Base-by-base conservation (phyloP, 1,140 invertebrate genomes). In the Drosophila burlai region DNA sequence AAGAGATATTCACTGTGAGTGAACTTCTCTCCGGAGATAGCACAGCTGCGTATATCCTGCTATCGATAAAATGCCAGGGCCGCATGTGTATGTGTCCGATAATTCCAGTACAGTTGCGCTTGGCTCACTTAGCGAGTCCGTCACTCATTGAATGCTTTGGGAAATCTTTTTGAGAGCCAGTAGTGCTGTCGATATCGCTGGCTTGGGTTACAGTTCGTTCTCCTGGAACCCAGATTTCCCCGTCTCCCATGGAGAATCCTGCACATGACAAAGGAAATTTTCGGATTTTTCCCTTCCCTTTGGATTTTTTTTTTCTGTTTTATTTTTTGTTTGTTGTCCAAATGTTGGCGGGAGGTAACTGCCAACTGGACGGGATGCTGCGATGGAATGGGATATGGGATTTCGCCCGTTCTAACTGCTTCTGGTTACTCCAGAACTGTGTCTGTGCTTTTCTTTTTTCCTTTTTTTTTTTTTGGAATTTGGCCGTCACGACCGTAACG, bases 401-500 rank as follows among this genome's bases (percentile, higher is more conserved):
- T 40, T 57, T 40, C 21, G 49, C 31, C 66, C 52, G n/a, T 47
- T 50, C 61, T 59, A 68, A 77, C 75, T 43, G 43, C 74, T 58
- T 43, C 42, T 58, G 67, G 54, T 72, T 38, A 58, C 52, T 76
- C 73, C 34, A 43, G 45, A 45, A 60, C 69, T 63, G 58, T 63
- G 58, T 74, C 47, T n/a, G 46, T 58, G 18, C 24, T 65, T 8
- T 16, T 34, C 15, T 38, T 34, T 36, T 47, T 36, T 13, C 4
- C 5, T 29, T 0, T 29, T 6, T 52, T 62, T 24, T 49, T 68
- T 69, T 45, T 29, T 36, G 43, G 38, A 38, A 55, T 21, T 42
- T 61, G 47, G 18, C 43, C 83, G 80, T 89, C 84, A 87, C 84
- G 85, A 83, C 63, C 78, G 81, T 76, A 90, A 84, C 85, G 78